Evolutionary conservation across 2,888 invertebrate genomes (phyloP), one percentile per base, ranked within the genome.

Genomic region (Eudemis profundana): DNA sequence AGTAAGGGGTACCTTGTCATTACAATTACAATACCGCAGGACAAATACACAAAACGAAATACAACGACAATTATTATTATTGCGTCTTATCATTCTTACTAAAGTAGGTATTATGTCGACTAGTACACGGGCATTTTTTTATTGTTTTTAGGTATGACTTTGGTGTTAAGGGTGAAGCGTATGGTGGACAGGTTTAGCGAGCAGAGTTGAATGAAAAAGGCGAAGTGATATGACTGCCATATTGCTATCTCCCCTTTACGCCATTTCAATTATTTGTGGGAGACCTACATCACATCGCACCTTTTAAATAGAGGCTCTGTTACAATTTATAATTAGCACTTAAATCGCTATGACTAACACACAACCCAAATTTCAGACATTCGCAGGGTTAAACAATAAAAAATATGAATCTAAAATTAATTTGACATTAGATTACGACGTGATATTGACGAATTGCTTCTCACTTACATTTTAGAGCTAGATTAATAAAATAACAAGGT

Each of bases 341-440:
- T 51, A 64, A 74, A 71, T 70, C 69, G 61, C 70, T 70, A 72
- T 68, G 69, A 69, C 76, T 77, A 70, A 61, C 66, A 83, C 84
- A 86, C 84, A 86, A 84, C 83, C 82, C 61, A 85, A 84, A 77
- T 74, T 19, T 80, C 76, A 78, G 78, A 78, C 79, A 70, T 75
- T 71, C 70, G 74, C 71, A 72, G 68, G 71, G 68, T 59, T 71
- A 70, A 71, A 71, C 61, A 67, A 69, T 70, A 65, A 44, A 54
- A 64, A 64, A 27, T 61, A 47, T 53, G 21, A 44, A 42, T 53
- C 64, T 54, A 64, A 61, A 85, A 79, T 69, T 86, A 89, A 90
- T 83, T 90, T 90, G 90, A 90, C 89, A 72, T 78, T 68, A 67
- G 72, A 75, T 87, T 84, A 81, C 84, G 74, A 73, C 74, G 75